Percentiles rank a stretch among this genome's conserved stretches.
These are phyloP conservation scores for Sparidentex hasta DNA, from an alignment of 2,797 vertebrate genomes.

Conservation along the genomic window DNA sequence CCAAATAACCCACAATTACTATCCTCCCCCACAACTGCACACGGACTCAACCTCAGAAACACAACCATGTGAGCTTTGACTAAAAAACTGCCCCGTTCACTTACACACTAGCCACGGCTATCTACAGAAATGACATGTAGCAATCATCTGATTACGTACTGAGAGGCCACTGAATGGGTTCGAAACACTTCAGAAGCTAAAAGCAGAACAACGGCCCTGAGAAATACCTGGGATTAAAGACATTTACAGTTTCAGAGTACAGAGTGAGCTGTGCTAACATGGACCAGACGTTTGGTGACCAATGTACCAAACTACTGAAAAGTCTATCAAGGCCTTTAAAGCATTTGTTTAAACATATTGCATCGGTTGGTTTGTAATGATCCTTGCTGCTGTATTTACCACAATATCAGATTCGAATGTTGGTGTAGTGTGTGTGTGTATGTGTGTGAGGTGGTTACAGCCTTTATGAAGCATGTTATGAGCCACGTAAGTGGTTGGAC, in stretches of 20 bases:
- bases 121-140: neutral
- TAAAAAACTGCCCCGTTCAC: neutral
- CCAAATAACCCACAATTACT: neutral
- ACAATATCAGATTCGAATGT: slow-evolving; percentile 31
- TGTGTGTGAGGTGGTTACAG: slow-evolving; percentile 52
- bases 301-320: neutral
- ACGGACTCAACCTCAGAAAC: neutral
- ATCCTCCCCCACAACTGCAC: neutral
- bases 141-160: neutral
- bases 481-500: slow-evolving; percentile 55
- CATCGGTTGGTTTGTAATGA: slow-evolving; percentile 8
- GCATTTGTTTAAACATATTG: neutral
- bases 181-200: neutral
- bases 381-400: slow-evolving; percentile 20
- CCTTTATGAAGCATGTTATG: slow-evolving; percentile 72
- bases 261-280: neutral
- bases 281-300: neutral
- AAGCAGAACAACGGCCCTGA: neutral
- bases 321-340: neutral
- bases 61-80: neutral
- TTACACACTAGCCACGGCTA: neutral
- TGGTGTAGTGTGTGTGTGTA: slow-evolving; percentile 14
- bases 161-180: neutral
- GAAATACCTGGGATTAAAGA: neutral
- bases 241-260: neutral